Evolutionary conservation across 2,113 vertebrate species (phyloP).

Genomic region (Rhagologus leucostigma): DNA sequence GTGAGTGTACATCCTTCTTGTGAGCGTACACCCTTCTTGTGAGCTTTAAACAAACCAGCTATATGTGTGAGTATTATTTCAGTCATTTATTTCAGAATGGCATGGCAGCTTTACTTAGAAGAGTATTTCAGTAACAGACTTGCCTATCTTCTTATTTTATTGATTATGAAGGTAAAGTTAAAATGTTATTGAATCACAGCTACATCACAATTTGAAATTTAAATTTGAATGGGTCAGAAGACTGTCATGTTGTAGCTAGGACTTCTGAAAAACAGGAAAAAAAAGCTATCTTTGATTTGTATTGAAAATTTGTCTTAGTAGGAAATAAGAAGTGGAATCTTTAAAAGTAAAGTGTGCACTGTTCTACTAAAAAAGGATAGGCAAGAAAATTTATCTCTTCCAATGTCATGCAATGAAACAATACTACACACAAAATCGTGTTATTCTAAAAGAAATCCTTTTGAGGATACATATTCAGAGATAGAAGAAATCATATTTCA

Average conservation of each 20-base stretch:
- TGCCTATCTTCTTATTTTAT: background rate
- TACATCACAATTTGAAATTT: background rate
- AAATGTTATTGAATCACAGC: background rate
- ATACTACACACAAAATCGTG: background rate
- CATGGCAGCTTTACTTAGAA: background rate
- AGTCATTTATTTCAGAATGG: background rate
- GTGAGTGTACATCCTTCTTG: background rate
- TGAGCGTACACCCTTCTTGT: background rate
- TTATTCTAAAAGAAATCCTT: background rate
- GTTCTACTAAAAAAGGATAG: background rate
- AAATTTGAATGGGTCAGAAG: background rate
- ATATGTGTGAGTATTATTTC: background rate
- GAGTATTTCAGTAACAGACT: background rate
- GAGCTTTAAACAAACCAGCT: background rate
- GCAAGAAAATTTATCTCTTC: background rate
- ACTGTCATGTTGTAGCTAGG: background rate
- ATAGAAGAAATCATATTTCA: background rate
- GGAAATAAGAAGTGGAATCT: background rate
- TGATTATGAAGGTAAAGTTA: background rate
- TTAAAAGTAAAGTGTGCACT: background rate
- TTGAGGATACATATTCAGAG: background rate
- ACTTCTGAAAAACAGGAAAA: background rate
- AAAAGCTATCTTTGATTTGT: background rate
- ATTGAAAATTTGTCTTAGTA: background rate
- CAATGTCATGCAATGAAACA: background rate